Percentiles rank a stretch among this genome's conserved stretches.
Conservation (phyloP, 2,113 vertebrate genomes). For the Anguilla rostrata region DNA sequence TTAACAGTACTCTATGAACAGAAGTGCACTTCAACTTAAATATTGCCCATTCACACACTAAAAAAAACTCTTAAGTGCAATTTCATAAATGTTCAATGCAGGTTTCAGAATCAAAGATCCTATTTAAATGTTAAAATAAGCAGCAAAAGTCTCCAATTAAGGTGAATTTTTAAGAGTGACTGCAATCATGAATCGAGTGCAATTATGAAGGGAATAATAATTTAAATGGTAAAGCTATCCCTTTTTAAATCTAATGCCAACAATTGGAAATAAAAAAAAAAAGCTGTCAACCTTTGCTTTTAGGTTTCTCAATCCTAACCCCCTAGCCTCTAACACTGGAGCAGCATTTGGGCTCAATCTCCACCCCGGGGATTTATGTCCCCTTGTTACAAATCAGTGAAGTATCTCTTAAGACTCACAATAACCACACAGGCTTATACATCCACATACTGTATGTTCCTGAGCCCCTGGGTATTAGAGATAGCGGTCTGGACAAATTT, state of each 20-base stretch:
- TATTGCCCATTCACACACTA: neutral
- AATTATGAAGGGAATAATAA: neutral
- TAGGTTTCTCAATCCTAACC: neutral
- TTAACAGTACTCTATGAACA: neutral
- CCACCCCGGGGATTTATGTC: no score
- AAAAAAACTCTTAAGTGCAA: neutral
- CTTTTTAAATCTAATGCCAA: slow-evolving; percentile 53
- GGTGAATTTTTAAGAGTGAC: neutral
- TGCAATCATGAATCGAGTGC: neutral
- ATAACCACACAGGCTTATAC: no score
- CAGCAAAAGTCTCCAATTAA: neutral
- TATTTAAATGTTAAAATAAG: neutral
- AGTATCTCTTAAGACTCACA: no score
- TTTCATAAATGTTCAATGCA: neutral
- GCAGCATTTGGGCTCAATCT: no score
- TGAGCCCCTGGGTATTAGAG: no score
- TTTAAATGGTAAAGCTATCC: neutral
- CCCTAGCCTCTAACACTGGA: no score
- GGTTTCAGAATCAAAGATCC: neutral
- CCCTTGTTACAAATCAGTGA: no score
- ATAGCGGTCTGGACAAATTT: no score
- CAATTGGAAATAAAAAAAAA: neutral
- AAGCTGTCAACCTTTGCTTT: neutral
- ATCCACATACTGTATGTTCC: no score
- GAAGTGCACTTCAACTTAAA: neutral